These are phyloP conservation scores for Sycobia sp. DNA, from an alignment of 1,140 invertebrate species.

Conservation along the genomic window DNA sequence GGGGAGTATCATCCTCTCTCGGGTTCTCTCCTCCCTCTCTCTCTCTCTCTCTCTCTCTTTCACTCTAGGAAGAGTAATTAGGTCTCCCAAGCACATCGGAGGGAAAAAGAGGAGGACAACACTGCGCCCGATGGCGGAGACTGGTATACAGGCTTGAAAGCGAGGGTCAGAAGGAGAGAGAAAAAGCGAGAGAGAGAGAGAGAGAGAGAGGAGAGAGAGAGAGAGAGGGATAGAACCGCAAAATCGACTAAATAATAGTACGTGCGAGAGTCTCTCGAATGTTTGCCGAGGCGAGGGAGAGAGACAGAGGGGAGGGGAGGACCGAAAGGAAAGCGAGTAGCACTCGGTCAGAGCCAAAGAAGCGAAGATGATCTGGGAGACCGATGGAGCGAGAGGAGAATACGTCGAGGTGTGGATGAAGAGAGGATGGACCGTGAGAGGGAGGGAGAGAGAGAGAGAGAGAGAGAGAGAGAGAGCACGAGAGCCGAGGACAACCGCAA, in stretches of 20 bases:
- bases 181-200: constrained; percentile 22
- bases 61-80: constrained; percentile 41
- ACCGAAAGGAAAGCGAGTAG: constrained; percentile 13
- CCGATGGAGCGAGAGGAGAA: constrained; percentile 21
- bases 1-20: background rate
- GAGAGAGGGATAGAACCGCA: too few relatives aligned
- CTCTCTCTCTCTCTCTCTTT: background rate
- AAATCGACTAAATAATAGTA: constrained; percentile 51
- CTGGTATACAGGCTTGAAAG: too few relatives aligned
- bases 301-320: background rate
- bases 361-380: background rate
- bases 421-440: background rate
- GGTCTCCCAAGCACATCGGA: too few relatives aligned
- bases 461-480: constrained; percentile 20
- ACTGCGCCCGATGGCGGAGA: background rate
- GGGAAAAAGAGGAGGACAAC: too few relatives aligned
- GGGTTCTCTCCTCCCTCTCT: background rate
- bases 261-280: constrained; percentile 33
- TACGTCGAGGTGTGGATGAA: constrained; percentile 33
- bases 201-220: too few relatives aligned
- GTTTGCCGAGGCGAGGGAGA: constrained; percentile 43
- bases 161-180: too few relatives aligned
- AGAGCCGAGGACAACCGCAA: constrained; percentile 47
- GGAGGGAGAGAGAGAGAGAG: background rate
- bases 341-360: constrained; percentile 27